Base-by-base conservation (phyloP, 2,113 vertebrate genomes). In the Danionella cerebrum region DNA sequence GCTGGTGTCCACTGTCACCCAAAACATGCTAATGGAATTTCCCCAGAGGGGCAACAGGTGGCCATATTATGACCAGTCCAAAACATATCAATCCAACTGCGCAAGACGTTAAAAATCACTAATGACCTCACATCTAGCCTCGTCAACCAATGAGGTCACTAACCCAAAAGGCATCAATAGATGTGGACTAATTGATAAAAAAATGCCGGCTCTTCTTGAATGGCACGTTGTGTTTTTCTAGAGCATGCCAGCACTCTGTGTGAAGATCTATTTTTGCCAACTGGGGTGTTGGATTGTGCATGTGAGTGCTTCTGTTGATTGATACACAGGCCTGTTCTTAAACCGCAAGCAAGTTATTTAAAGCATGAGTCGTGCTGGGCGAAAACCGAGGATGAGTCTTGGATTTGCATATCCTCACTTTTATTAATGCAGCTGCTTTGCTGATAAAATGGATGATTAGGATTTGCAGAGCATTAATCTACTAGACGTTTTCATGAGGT, bases 21-120 rank as follows among this genome's bases (percentile, higher is more conserved):
- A 25, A 24, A 44, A 41, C 19, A 58, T 48, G 51, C 52, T 12
- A 16, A 25, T 55, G 81, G 82, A 81, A 85, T 83, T 73, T 79
- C 69, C 80, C 74, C 66, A 71, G 72, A 48, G 41, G 29, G 57
- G 66, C 60, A 82, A 85, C 85, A 87, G 85, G 83, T 88, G 85
- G 45, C 58, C 63, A 66, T 73, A 59, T 22, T 16, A 36, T 65
- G 51, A 54, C 50, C 39, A 48, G 51, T 47, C 73, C 27, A 0
- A 44, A 63, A 25, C 51, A 65, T 66, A 68, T 69, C 48, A 42
- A 73, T 58, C 57, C 66, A 70, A 3, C 72, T 68, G 53, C 52
- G 73, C 35, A 64, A 59, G 70, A 41, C 52, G 16, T 63, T 51
- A 67, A 41, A 73, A 71, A 66, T 38, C n/a, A 36, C 58, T 35